Evolutionary conservation across 2,888 invertebrate genomes (phyloP).

Genomic region (Lochmaea crataegi): DNA sequence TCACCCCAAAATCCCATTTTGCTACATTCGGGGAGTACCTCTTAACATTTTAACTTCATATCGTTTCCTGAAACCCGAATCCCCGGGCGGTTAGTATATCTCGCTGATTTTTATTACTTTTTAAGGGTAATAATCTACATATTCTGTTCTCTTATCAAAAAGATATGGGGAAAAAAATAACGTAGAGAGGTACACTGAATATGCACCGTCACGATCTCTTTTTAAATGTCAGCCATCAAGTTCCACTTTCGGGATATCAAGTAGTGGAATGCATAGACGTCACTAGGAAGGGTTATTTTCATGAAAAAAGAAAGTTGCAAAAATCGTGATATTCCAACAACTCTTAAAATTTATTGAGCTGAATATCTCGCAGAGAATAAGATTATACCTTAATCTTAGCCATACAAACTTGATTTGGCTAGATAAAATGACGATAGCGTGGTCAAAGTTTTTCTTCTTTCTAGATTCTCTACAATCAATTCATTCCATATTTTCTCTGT

Average conservation of each 20-base stretch:
- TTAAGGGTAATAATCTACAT: conserved; percentile 32
- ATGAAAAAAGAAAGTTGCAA: background rate
- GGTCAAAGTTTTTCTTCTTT: too few relatives aligned
- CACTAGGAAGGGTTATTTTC: background rate
- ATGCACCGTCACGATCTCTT: conserved; percentile 29
- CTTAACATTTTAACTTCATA: conserved; percentile 13
- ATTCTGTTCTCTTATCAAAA: conserved; percentile 22
- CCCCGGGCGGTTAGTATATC: conserved; percentile 5
- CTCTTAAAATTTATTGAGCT: too few relatives aligned
- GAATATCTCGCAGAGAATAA: too few relatives aligned
- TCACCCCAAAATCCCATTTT: background rate
- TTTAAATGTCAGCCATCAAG: conserved; percentile 15
- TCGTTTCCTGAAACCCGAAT: conserved; percentile 10
- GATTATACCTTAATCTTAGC: too few relatives aligned
- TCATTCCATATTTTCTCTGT: too few relatives aligned
- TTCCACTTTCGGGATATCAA: conserved; percentile 13
- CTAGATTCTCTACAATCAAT: too few relatives aligned
- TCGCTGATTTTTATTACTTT: conserved; percentile 25
- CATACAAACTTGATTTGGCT: too few relatives aligned
- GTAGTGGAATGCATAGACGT: conserved; percentile 12
- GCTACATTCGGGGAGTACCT: background rate
- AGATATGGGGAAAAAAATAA: conserved; percentile 10
- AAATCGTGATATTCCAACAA: background rate
- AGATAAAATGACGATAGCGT: too few relatives aligned
- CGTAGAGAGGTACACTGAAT: conserved; percentile 13